Base-by-base conservation (phyloP, 2,888 invertebrate genomes). In the Abrostola triplasia region DNA sequence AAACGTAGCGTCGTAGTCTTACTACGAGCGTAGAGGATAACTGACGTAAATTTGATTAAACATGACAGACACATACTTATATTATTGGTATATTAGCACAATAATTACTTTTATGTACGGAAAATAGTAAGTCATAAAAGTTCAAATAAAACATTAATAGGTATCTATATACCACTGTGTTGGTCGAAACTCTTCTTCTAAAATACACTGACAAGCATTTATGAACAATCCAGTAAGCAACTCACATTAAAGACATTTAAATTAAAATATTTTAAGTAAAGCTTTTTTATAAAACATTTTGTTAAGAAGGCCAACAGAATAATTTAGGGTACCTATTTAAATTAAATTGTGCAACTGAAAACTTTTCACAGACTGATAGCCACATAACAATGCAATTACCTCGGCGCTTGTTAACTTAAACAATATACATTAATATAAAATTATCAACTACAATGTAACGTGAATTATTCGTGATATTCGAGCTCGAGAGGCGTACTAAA, bases 401-500 rank as follows among this genome's bases (percentile, higher is more conserved):
- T 64, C 41, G 48, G 55, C 64, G 49, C 67, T 65, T 71, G 73
- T 83, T 82, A 82, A 81, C 84, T 84, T 81, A 83, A 84, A 82
- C 75, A 75, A 80, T 78, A 73, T 75, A 72, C 81, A 82, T 82
- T 83, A 82, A 79, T 81, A 80, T 79, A 74, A 80, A 80, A 82
- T 84, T 77, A 82, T 83, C 80, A 73, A 71, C 67, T 65, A 76
- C 67, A 80, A 77, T 75, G 78, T 70, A 72, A 84, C 73, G 83
- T 71, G 67, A 89, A 86, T 84, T 88, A 88, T 87, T 85, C 75
- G 74, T 67, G 73, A 74, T 77, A 85, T 81, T 81, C 63, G 70
- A 67, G 73, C 62, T 61, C 56, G 64, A 62, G 62, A 64, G 71
- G 73, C 65, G 64, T 60, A 84, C 83, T 83, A 77, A 83, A 86